Evolutionary conservation across 2,888 invertebrate genomes (phyloP), one percentile per base, ranked within the genome.

Genomic region (Deroplatys truncata): DNA sequence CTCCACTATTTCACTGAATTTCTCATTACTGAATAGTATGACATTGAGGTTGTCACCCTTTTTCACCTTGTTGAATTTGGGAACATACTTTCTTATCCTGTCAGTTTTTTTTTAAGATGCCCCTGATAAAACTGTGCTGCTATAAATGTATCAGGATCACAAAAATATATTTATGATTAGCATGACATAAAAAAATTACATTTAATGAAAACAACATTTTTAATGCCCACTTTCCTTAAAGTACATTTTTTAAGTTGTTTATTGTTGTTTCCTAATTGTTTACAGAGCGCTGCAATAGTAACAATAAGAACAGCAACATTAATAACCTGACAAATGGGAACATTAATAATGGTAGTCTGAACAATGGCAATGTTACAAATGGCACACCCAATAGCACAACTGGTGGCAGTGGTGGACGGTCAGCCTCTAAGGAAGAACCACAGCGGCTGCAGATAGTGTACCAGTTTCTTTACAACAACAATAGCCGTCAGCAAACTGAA

Each of bases 401-500:
- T 35, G 31, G 35, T 87, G 82, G 72, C 29, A 82, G 72, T 82
- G 82, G 86, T 25, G 87, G 87, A 25, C 20, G 87, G 31, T 16
- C 7, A 72, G 82, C 31, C 5, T 28, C 35, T n/a, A 31, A 87
- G 8, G 87, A 89, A 15, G 82, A 89, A n/a, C 28, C 20, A 84
- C 82, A 82, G 29, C 84, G 96, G 35, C 95, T 97, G 91, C 97
- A 98, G 94, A 97, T 99, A 91, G 97, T 98, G 91, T 99, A 99
- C 94, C 98, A 99, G 94, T 99, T 99, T 94, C 95, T 98, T 91
- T 98, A 98, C 93, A 98, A 98, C 93, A 98, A 98, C 93, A 98
- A 98, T 93, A 98, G 98, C 84, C 95, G 98, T 85, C 99, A 99
- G 93, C 98, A 98, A 94, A 99, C 98, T 0, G 98, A 98, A 94